Evolutionary conservation across 2,888 invertebrate species (phyloP).

Genomic region (Acleris emargana): DNA sequence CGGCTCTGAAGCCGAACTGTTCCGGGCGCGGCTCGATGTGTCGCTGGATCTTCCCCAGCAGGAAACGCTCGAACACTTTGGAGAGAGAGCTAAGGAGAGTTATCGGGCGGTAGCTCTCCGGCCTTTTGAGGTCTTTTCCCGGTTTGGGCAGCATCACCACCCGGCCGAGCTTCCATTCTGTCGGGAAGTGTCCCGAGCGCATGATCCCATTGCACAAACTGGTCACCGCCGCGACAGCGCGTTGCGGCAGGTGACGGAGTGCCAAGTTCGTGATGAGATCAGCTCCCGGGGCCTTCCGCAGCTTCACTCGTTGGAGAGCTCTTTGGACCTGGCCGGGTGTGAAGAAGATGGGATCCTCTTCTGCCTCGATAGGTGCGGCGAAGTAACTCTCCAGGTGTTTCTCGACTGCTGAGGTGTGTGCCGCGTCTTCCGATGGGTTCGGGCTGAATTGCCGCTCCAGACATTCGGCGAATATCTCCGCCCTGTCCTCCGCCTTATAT

Average conservation of each 20-base stretch:
- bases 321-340: no score
- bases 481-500: neutral
- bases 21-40: no score
- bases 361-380: neutral
- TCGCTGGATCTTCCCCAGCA: neutral
- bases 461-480: neutral
- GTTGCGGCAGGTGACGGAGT: slow-evolving; percentile 36
- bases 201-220: slow-evolving; percentile 40
- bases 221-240: slow-evolving; percentile 31
- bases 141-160: slow-evolving; percentile 41
- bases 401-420: neutral
- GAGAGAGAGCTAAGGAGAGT: slow-evolving; percentile 21
- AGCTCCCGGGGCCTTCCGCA: slow-evolving; percentile 32
- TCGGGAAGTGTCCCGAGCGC: slow-evolving; percentile 40
- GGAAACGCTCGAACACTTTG: neutral
- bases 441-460: neutral
- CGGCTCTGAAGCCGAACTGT: no score
- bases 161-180: slow-evolving; percentile 32
- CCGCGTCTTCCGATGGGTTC: neutral
- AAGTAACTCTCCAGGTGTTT: neutral
- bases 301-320: no score
- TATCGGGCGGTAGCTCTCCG: slow-evolving; percentile 40
- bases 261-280: slow-evolving; percentile 38
- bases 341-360: neutral
- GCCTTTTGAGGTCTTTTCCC: slow-evolving; percentile 35